Evolutionary conservation across 1,140 invertebrate genomes (phyloP).

Genomic region (Colletes latitarsis): DNA sequence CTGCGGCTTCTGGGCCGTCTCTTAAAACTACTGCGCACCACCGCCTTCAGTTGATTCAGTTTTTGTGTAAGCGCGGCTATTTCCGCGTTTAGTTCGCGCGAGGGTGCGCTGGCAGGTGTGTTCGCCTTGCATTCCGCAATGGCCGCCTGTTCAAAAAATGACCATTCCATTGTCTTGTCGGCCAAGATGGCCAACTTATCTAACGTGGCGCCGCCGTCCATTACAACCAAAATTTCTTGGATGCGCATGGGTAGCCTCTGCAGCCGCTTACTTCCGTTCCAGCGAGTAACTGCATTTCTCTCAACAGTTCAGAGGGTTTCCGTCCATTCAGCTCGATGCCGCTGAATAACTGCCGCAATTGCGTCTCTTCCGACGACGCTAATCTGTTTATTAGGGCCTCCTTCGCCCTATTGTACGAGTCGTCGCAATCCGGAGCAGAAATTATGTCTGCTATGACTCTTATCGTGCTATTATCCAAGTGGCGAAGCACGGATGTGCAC

Average conservation of each 20-base stretch:
- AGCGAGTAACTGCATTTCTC: background rate
- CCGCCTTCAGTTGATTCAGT: background rate
- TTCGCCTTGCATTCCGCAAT: background rate
- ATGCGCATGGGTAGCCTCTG: background rate
- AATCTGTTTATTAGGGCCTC: background rate
- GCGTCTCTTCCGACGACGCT: background rate
- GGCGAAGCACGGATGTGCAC: background rate
- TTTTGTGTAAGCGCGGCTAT: background rate
- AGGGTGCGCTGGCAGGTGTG: background rate
- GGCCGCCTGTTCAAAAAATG: background rate
- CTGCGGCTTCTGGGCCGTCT: background rate
- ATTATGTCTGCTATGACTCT: background rate
- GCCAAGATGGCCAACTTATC: background rate
- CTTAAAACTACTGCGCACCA: background rate
- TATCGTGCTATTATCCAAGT: background rate
- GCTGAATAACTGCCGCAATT: background rate
- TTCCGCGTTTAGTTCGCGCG: background rate
- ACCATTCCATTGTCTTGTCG: background rate
- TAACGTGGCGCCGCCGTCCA: background rate
- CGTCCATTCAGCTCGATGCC: background rate
- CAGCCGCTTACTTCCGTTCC: background rate
- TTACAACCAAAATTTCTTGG: background rate
- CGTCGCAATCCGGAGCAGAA: background rate
- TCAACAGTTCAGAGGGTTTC: background rate
- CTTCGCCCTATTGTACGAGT: background rate